Conservation (phyloP, 2,113 vertebrate genomes). For the Camelus bactrianus region DNA sequence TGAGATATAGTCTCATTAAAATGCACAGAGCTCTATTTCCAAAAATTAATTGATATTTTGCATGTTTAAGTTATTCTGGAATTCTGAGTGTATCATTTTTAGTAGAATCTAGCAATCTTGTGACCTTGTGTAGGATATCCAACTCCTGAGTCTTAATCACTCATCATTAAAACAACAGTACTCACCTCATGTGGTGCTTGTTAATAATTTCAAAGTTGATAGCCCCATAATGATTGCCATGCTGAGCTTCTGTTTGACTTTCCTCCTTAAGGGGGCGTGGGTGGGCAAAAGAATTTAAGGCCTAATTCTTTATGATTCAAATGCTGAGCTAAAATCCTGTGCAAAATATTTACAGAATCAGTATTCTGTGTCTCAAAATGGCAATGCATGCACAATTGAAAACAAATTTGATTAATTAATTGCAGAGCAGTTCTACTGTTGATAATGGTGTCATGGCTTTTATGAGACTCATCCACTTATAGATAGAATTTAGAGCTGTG, state of each 20-base stretch:
- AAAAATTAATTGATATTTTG: not conserved
- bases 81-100: conserved; percentile 1
- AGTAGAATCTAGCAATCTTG: not conserved
- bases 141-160: not conserved
- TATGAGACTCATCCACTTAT: not conserved
- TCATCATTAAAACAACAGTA: not conserved
- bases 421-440: not conserved
- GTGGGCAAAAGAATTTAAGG: not conserved
- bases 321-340: not conserved
- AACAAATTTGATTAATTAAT: not conserved
- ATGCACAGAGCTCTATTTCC: not conserved
- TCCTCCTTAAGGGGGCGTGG: not conserved
- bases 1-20: not conserved
- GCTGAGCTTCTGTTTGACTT: not conserved
- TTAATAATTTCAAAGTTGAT: not conserved
- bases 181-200: not conserved
- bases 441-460: not conserved
- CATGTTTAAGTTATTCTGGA: not conserved
- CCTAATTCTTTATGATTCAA: not conserved
- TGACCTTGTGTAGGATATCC: not conserved
- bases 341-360: not conserved
- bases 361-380: not conserved
- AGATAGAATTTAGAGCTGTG: not conserved
- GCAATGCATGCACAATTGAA: not conserved
- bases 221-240: not conserved